Evolutionary conservation across 2,888 invertebrate genomes (phyloP).

Genomic region (Eupithecia subumbrata): DNA sequence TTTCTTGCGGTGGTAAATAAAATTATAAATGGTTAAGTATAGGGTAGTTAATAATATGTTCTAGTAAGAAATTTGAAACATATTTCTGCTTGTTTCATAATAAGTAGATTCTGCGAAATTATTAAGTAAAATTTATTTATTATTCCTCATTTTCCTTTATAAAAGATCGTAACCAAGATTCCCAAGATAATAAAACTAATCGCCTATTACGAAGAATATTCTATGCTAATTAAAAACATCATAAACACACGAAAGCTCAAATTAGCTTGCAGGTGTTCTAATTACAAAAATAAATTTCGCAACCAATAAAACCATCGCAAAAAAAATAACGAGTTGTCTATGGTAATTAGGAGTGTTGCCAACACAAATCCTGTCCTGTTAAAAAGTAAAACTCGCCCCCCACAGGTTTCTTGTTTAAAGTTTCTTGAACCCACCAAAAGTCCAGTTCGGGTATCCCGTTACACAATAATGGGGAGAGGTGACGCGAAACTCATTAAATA

Average conservation of each 20-base stretch:
- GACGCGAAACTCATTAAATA: conserved; percentile 61
- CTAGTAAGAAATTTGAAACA: background rate
- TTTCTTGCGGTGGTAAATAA: background rate
- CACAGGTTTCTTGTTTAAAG: conserved; percentile 46
- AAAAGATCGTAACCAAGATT: background rate
- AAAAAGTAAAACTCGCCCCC: conserved; percentile 39
- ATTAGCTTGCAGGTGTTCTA: conserved; percentile 38
- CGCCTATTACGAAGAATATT: conserved; percentile 6
- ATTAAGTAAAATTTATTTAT: background rate
- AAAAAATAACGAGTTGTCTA: conserved; percentile 16
- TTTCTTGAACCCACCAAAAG: conserved; percentile 54
- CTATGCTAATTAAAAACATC: conserved; percentile 4
- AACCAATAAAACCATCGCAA: conserved; percentile 15
- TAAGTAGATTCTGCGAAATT: background rate
- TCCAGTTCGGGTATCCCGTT: conserved; percentile 59
- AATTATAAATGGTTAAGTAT: background rate
- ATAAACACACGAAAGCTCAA: conserved; percentile 27
- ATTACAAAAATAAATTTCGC: conserved; percentile 15
- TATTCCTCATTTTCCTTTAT: background rate
- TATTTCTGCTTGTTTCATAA: background rate
- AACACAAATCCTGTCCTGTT: conserved; percentile 11
- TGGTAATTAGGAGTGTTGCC: conserved; percentile 16
- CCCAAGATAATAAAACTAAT: conserved; percentile 23
- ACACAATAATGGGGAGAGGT: conserved; percentile 51
- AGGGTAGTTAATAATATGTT: background rate